Base-by-base conservation (phyloP, 2,113 vertebrate species). In the Ictidomys tridecemlineatus region DNA sequence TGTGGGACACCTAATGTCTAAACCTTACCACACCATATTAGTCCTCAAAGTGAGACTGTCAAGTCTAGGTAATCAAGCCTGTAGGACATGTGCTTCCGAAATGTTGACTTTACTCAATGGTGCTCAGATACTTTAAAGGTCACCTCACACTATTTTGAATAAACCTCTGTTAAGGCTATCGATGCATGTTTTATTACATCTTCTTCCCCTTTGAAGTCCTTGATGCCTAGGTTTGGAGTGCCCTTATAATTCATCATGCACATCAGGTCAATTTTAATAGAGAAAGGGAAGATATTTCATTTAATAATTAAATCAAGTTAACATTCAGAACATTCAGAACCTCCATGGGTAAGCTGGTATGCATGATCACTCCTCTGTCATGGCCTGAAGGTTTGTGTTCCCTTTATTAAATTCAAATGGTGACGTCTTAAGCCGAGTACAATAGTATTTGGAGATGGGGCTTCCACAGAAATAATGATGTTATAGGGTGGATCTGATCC, bases 351-450 rank as follows among this genome's bases (percentile, higher is more conserved):
- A 26, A 63, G 91, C 5, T 34, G 10, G 9, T 18, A 2, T 42
- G 45, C 39, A 79, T 34, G 14, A 18, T 63, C 72, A 4, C 11
- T 1, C 1, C 70, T 24, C 20, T 28, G 39, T 48, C n/a, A 48
- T 12, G 73, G 32, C 34, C 87, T 18, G 63, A 42, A 18, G 11
- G 1, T 63, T 69, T 69, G 5, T 69, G 37, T 63, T 16, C n/a
- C 13, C 8, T 13, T 1, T 2, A n/a, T 28, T 32, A 53, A 56
- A 56, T 12, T 34, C 74, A 48, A 4, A 26, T 14, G 20, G 34
- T 69, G 39, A 72, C 8, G 14, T 2, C 8, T 4, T 8, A 34
- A 8, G 1, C 2, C 12, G 9, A 65, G 1, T 39, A 24, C 13
- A 12, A 78, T 10, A 58, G 22, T 32, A 65, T 76, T 39, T 73